Conservation (phyloP, 1,140 invertebrate species). For the Megathymus violae region DNA sequence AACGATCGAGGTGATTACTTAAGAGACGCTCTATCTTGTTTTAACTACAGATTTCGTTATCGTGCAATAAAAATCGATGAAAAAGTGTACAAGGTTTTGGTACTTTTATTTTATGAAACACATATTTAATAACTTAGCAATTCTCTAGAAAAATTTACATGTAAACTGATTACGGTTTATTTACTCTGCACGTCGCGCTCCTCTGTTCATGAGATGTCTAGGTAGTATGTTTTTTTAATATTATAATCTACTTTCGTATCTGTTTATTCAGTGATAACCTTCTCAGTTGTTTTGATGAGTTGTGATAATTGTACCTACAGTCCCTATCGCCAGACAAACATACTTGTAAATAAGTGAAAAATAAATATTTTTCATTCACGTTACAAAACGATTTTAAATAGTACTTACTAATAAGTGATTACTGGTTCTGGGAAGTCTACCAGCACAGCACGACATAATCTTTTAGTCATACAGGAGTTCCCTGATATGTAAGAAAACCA, state of each 20-base stretch:
- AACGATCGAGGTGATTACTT: too few relatives aligned
- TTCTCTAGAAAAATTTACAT: constrained; percentile 27
- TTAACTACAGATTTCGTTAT: not conserved
- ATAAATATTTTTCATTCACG: not conserved
- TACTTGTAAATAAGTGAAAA: not conserved
- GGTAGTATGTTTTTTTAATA: not conserved
- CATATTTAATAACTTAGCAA: too few relatives aligned
- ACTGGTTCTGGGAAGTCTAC: constrained; percentile 6
- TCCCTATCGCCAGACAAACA: not conserved
- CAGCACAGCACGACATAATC: constrained; percentile 20
- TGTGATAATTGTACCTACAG: not conserved
- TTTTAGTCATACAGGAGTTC: constrained; percentile 34
- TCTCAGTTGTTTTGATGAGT: not conserved
- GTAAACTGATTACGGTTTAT: constrained; percentile 32
- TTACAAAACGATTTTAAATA: not conserved
- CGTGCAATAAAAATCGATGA: too few relatives aligned
- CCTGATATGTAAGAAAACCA: constrained; percentile 24
- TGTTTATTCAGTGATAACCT: not conserved
- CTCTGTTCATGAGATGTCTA: not conserved
- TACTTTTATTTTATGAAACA: too few relatives aligned
- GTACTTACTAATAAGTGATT: not conserved
- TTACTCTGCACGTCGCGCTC: constrained; percentile 26
- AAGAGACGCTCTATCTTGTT: too few relatives aligned
- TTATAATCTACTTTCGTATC: not conserved
- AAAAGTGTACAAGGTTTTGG: too few relatives aligned